Conservation (phyloP, 2,113 vertebrate species). For the Sebastes schlegelii region DNA sequence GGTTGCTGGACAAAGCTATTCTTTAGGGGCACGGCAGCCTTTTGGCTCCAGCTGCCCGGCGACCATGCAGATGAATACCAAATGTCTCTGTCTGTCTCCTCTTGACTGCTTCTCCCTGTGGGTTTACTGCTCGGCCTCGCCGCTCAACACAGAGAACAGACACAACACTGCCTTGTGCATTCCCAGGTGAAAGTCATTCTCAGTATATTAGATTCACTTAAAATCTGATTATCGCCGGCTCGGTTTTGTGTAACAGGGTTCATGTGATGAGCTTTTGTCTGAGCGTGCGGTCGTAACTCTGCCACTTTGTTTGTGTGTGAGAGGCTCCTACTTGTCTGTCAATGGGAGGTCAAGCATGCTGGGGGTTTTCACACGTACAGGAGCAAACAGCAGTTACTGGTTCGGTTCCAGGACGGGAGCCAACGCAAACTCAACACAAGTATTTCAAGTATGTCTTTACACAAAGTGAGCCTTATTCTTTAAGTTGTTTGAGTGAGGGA, state of each 20-base stretch:
- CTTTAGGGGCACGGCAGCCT: constrained; percentile 56
- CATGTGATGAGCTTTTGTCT: constrained; percentile 65
- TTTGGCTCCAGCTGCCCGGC: constrained; percentile 68
- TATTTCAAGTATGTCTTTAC: constrained; percentile 58
- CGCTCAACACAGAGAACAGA: constrained; percentile 22
- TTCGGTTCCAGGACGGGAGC: constrained; percentile 54
- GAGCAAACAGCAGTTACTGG: constrained; percentile 55
- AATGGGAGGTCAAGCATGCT: constrained; percentile 60
- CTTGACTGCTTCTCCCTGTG: constrained; percentile 2
- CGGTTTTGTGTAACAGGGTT: constrained; percentile 40
- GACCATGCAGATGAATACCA: constrained; percentile 55
- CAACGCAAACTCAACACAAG: constrained; percentile 47
- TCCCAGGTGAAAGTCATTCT: constrained; percentile 42
- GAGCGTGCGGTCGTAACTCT: constrained; percentile 28
- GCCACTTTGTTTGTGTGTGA: constrained; percentile 59
- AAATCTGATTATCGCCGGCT: constrained; percentile 44
- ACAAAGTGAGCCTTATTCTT: constrained; percentile 39
- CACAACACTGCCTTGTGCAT: background rate
- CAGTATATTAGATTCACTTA: constrained; percentile 56
- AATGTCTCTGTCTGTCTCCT: constrained; percentile 54
- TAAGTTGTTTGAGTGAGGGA: constrained; percentile 34
- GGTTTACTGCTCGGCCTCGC: constrained; percentile 1
- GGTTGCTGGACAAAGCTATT: constrained; percentile 51
- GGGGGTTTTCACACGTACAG: constrained; percentile 53
- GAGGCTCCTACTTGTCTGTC: constrained; percentile 62